phyloP scores from a whole-genome alignment of 2,888 invertebrate species.

The Diploptera punctata region DNA sequence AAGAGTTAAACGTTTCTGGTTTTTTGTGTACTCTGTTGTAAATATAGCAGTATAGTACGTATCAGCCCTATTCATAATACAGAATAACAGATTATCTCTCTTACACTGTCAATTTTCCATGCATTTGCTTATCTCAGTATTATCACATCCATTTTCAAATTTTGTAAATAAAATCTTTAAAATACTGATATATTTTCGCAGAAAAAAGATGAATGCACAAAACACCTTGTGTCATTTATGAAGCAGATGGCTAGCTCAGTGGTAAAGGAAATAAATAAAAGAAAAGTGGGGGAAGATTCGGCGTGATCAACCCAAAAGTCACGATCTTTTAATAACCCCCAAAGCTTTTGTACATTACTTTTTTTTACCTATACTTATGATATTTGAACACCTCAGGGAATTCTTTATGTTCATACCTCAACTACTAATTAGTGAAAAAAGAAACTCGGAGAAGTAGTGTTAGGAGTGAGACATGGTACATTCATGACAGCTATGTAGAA shows the following conservation, averaged over 20 bases:
- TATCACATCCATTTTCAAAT: too few species aligned
- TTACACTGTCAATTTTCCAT: too few species aligned
- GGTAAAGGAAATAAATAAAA: neutral
- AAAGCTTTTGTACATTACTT: neutral
- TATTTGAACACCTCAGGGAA: conserved; percentile 13
- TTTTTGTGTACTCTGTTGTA: too few species aligned
- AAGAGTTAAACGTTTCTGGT: too few species aligned
- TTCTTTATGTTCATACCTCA: conserved; percentile 11
- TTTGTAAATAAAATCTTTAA: too few species aligned
- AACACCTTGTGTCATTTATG: neutral
- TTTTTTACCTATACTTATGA: neutral
- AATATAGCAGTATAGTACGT: too few species aligned
- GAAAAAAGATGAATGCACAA: neutral
- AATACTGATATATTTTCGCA: too few species aligned
- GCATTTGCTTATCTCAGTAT: too few species aligned
- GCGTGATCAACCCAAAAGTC: conserved; percentile 7
- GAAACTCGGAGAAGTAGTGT: neutral
- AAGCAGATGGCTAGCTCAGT: neutral
- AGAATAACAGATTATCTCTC: too few species aligned
- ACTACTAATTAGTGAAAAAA: conserved; percentile 21
- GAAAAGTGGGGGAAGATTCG: neutral
- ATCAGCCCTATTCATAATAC: too few species aligned
- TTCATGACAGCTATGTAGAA: too few species aligned
- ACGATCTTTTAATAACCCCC: conserved; percentile 27
- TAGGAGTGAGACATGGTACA: neutral